These are phyloP conservation scores for Rhincodon typus DNA, from an alignment of 2,797 vertebrate species.

Conservation along the genomic window DNA sequence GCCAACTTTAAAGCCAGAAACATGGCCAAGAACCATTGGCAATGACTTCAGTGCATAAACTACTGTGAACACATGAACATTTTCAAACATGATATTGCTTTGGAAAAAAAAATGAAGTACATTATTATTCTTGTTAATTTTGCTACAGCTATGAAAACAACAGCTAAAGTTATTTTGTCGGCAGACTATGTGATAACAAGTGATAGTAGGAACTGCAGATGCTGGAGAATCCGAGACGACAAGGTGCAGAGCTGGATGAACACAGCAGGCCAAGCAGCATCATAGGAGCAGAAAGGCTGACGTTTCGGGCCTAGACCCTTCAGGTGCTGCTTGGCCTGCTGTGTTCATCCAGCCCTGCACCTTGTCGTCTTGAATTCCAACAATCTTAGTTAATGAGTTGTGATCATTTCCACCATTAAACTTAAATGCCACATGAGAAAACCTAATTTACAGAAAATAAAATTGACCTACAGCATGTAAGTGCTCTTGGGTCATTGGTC, in stretches of 20 bases:
- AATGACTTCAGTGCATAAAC: neutral
- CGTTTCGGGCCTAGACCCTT: too few species aligned
- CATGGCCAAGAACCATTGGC: neutral
- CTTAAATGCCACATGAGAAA: slow-evolving; percentile 14
- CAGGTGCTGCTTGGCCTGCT: too few species aligned
- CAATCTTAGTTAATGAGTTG: slow-evolving; percentile 15
- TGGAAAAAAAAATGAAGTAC: neutral
- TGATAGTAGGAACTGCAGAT: too few species aligned
- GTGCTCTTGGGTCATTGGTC: neutral
- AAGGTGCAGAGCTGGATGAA: too few species aligned
- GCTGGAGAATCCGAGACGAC: too few species aligned
- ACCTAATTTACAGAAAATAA: slow-evolving; percentile 27
- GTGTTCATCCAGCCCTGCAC: too few species aligned
- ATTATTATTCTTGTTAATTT: neutral
- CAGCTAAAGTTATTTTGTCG: too few species aligned
- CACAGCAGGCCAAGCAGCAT: too few species aligned
- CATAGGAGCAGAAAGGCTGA: too few species aligned
- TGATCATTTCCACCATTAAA: slow-evolving; percentile 14
- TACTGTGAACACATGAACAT: neutral
- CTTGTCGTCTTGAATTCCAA: neutral
- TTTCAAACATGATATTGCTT: neutral
- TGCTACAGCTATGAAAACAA: neutral
- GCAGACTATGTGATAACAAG: too few species aligned
- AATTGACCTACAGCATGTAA: slow-evolving; percentile 22
- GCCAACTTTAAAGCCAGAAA: neutral